Percentiles rank a stretch among this genome's conserved stretches.
These are phyloP conservation scores for Neomonachus schauinslandi DNA, from an alignment of 2,113 vertebrate species.

Conservation along the genomic window DNA sequence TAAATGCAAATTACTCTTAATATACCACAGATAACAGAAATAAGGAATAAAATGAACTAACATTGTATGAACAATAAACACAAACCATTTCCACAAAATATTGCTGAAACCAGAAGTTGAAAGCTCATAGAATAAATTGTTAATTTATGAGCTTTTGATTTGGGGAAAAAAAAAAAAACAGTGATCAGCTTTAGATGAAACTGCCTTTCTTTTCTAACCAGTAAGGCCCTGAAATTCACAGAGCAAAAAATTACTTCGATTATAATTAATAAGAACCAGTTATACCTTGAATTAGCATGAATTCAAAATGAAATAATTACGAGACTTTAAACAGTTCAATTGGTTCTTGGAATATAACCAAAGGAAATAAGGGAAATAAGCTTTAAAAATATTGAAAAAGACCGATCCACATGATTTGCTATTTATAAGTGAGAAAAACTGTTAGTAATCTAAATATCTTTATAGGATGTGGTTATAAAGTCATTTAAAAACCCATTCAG, in stretches of 20 bases:
- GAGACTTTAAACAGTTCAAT: not conserved
- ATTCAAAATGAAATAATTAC: constrained; percentile 46
- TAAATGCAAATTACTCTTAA: not conserved
- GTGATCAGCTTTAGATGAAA: not conserved
- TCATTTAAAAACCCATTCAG: not conserved
- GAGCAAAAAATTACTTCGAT: constrained; percentile 43
- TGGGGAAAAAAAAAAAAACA: not conserved
- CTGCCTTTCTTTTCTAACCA: constrained; percentile 42
- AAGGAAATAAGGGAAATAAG: not conserved
- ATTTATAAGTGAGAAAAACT: constrained; percentile 2
- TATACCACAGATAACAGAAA: not conserved
- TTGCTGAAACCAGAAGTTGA: constrained; percentile 13
- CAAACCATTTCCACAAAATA: not conserved
- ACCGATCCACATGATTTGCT: not conserved
- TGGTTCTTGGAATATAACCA: not conserved
- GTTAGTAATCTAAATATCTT: not conserved
- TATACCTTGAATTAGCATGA: not conserved
- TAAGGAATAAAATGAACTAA: not conserved
- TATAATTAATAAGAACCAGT: not conserved
- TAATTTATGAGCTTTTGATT: constrained; percentile 19
- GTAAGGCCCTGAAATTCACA: constrained; percentile 17
- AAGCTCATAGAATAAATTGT: constrained; percentile 6
- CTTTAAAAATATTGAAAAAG: constrained; percentile 6
- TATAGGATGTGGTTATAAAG: not conserved
- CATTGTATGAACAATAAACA: not conserved